Evolutionary conservation across 92 coral and sea anemone species (phyloP), one percentile per base, ranked within the genome.

Genomic region (Micromussa lordhowensis): DNA sequence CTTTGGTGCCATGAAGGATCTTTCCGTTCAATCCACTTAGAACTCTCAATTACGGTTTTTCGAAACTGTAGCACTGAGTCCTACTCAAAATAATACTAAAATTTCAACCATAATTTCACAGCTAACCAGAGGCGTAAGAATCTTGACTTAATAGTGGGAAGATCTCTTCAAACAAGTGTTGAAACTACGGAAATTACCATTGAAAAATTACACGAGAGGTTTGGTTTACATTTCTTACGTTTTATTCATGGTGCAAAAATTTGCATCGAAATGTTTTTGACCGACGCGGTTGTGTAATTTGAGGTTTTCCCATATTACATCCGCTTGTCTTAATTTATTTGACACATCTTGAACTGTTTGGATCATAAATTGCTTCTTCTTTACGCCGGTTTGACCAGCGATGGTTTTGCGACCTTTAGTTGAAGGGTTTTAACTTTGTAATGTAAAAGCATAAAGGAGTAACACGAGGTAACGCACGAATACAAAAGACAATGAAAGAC

Each of bases 401-500:
- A 29, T 57, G 51, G 40, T 22, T 74, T 18, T 8, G 57, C 19
- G 16, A 35, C 28, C 36, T 36, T 35, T 74, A 21, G 11, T 53
- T 21, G 54, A 30, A 68, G 26, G 28, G 59, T 36, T 35, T 44
- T 49, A 36, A 86, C 84, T 38, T 68, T 57, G 78, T 38, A 54
- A 53, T 63, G 78, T 53, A 30, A 81, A 48, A 68, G 58, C 22
- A 38, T 13, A 22, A 24, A 19, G 28, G 15, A 16, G 64, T 77
- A 79, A 53, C 90, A 81, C 88, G 94, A 86, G 88, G 85, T 64
- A 83, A 78, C 69, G n/a, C 26, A 4, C 29, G 58, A 51, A 83
- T 58, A 49, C 84, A 61, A 61, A 69, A 93, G 87, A 94, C 91
- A 85, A 84, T 71, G 84, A 69, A 12, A 16, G 31, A 72, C 10